Evolutionary conservation across 2,888 invertebrate genomes (phyloP).

Genomic region (Psylliodes chrysocephalus): DNA sequence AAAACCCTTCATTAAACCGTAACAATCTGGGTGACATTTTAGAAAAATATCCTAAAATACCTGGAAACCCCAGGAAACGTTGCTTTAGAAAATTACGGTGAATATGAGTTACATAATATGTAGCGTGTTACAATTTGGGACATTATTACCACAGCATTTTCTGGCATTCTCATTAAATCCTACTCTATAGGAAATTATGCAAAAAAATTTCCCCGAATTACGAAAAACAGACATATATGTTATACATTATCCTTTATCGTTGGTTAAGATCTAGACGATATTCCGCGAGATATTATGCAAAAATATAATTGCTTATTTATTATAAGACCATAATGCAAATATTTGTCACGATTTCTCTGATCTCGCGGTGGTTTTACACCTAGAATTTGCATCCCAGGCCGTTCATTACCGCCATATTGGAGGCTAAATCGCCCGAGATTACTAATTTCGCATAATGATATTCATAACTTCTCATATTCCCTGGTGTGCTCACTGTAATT

Average conservation of each 20-base stretch:
- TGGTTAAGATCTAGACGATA: not conserved
- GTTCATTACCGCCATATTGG: constrained; percentile 10
- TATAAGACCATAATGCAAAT: constrained; percentile 12
- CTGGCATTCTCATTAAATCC: no score
- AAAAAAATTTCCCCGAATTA: not conserved
- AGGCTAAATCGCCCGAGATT: constrained; percentile 4
- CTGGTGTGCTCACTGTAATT: constrained; percentile 7
- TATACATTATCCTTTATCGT: constrained; percentile 8
- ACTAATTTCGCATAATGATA: constrained; percentile 33
- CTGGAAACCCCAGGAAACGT: no score
- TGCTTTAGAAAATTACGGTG: no score
- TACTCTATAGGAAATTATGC: constrained; percentile 1
- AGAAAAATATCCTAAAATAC: no score
- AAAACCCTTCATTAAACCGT: no score
- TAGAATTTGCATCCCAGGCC: constrained; percentile 31
- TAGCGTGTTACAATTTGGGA: no score
- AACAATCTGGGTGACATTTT: no score
- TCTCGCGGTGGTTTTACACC: constrained; percentile 35
- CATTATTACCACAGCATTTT: no score
- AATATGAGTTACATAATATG: no score
- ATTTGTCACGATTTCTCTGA: constrained; percentile 31
- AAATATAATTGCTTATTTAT: constrained; percentile 22
- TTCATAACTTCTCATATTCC: constrained; percentile 27
- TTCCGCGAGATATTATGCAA: constrained; percentile 1
- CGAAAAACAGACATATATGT: not conserved